Conservation (phyloP, 2,888 invertebrate genomes). For the Dilophus febrilis region DNA sequence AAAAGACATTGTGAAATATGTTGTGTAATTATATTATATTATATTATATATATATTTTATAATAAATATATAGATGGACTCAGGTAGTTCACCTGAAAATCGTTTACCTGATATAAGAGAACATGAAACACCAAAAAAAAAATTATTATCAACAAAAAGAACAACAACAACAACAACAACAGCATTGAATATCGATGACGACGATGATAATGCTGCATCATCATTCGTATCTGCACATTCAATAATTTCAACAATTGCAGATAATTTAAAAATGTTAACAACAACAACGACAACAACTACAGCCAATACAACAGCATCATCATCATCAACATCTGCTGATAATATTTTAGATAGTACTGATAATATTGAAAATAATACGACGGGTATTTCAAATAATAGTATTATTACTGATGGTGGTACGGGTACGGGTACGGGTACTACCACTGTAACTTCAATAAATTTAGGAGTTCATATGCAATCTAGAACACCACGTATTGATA, state of each 20-base stretch:
- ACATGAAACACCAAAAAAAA: conserved; percentile 24
- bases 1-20: no score
- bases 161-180: conserved; percentile 10
- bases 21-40: no score
- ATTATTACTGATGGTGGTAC: conserved; percentile 18
- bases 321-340: neutral
- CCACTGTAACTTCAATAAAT: conserved; percentile 17
- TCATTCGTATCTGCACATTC: no score
- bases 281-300: conserved; percentile 10
- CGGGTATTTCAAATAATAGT: no score
- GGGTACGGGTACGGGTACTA: conserved; percentile 16
- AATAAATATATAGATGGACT: conserved; percentile 26
- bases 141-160: conserved; percentile 2
- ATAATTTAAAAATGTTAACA: conserved; percentile 5
- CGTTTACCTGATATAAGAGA: conserved; percentile 39
- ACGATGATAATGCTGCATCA: no score
- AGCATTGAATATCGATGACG: no score
- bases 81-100: conserved; percentile 38
- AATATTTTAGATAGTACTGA: no score
- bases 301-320: conserved; percentile 16
- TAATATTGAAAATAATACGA: no score
- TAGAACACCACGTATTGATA: conserved; percentile 74
- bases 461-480: conserved; percentile 41
- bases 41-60: no score
- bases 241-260: neutral